These are phyloP conservation scores for Barypeithes pellucidus DNA, from an alignment of 2,888 invertebrate species.

Conservation along the genomic window DNA sequence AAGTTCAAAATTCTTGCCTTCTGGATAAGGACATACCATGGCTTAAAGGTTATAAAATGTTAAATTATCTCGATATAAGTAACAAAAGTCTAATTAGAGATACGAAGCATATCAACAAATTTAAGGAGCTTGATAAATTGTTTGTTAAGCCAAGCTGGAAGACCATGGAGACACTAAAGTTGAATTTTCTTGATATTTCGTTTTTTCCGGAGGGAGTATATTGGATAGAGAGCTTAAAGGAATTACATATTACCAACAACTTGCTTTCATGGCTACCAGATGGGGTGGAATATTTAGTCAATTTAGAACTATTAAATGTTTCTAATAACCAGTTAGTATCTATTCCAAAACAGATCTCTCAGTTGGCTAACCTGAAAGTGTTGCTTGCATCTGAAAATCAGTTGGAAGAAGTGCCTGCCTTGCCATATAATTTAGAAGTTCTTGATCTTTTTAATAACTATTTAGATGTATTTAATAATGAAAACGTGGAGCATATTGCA, in stretches of 20 bases:
- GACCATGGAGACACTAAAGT: constrained; percentile 54
- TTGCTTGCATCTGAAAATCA: constrained; percentile 55
- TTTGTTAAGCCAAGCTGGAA: constrained; percentile 59
- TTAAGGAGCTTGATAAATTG: constrained; percentile 56
- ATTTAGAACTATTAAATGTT: constrained; percentile 59
- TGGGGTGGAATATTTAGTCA: constrained; percentile 58
- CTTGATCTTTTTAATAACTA: constrained; percentile 60
- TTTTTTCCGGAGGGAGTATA: constrained; percentile 58
- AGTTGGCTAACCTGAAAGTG: constrained; percentile 52
- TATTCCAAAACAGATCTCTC: constrained; percentile 54
- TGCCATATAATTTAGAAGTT: constrained; percentile 54
- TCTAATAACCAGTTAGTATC: constrained; percentile 56
- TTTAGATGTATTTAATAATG: constrained; percentile 43
- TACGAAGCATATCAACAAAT: constrained; percentile 50
- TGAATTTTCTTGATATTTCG: constrained; percentile 55
- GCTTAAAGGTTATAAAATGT: constrained; percentile 55
- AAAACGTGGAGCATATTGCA: constrained; percentile 41
- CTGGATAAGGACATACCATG: constrained; percentile 56
- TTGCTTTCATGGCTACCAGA: constrained; percentile 59
- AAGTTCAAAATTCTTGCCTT: constrained; percentile 56
- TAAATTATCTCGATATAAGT: constrained; percentile 60
- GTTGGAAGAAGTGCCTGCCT: constrained; percentile 53
- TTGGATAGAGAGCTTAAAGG: constrained; percentile 57
- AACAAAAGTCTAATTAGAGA: constrained; percentile 46
- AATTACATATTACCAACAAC: constrained; percentile 58